phyloP scores from a whole-genome alignment of 1,140 invertebrate genomes.

The Panagrolaimus sp. region DNA sequence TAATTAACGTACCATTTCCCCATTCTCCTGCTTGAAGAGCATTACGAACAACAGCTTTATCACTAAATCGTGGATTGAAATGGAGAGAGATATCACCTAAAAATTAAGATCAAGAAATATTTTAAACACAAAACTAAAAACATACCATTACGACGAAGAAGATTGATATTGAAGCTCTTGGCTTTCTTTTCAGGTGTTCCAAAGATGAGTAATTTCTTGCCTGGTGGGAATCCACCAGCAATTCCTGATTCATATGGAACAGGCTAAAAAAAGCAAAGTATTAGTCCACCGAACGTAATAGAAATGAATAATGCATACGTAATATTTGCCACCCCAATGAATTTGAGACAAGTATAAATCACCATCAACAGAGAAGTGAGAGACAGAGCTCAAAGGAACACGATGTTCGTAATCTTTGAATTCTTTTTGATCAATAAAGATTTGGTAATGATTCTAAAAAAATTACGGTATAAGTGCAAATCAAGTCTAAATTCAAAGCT shows the following conservation, averaged over 20 bases:
- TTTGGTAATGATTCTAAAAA: conserved; percentile 37
- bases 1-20: conserved; percentile 48
- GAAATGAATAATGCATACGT: conserved; percentile 45
- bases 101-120: too few species aligned
- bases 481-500: conserved; percentile 42
- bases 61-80: conserved; percentile 58
- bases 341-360: conserved; percentile 54
- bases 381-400: conserved; percentile 47
- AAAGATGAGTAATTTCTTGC: conserved; percentile 52
- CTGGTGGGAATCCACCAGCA: conserved; percentile 45
- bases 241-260: conserved; percentile 52
- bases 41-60: conserved; percentile 55
- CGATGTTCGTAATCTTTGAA: conserved; percentile 59
- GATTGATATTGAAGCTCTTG: conserved; percentile 55
- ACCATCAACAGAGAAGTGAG: conserved; percentile 55
- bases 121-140: too few species aligned
- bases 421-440: conserved; percentile 54
- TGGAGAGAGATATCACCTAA: conserved; percentile 57
- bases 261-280: conserved; percentile 43
- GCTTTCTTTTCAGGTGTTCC: conserved; percentile 55
- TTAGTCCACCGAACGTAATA: not conserved
- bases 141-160: conserved; percentile 57
- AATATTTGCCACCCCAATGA: conserved; percentile 58
- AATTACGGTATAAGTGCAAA: not conserved
- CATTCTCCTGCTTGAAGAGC: conserved; percentile 47